Conservation (phyloP, 2,797 vertebrate genomes). For the Oreonectes daqikongensis region DNA sequence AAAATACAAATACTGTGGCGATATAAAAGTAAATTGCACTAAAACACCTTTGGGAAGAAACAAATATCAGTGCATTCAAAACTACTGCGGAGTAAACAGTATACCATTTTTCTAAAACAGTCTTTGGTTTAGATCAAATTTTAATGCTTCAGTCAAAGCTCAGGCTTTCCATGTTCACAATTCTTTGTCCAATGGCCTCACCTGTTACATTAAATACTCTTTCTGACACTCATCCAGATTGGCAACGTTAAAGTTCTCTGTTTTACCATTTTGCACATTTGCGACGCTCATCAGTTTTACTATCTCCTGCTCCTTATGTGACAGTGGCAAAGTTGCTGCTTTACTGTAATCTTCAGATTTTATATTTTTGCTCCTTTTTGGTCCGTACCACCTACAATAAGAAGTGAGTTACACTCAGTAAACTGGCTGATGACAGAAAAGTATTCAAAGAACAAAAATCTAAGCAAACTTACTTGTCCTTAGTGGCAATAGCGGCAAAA, state of each 20-base stretch:
- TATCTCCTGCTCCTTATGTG: slow-evolving; percentile 80
- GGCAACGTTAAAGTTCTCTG: slow-evolving; percentile 75
- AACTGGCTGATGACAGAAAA: neutral
- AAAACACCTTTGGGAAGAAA: neutral
- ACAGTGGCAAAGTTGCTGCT: slow-evolving; percentile 58
- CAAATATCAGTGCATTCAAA: slow-evolving; percentile 21
- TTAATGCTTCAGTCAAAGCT: neutral
- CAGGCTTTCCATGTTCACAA: neutral
- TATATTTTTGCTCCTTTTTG: slow-evolving; percentile 71
- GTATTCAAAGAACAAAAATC: neutral
- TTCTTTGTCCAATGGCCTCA: slow-evolving; percentile 47
- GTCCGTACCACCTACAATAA: slow-evolving; percentile 78
- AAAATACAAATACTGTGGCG: slow-evolving; percentile 1
- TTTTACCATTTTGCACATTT: slow-evolving; percentile 66
- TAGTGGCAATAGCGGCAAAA: slow-evolving; percentile 70
- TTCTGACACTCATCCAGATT: slow-evolving; percentile 66
- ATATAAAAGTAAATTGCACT: neutral
- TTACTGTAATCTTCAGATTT: slow-evolving; percentile 73
- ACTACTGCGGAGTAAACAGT: neutral
- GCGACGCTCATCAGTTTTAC: slow-evolving; percentile 82
- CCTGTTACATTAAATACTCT: slow-evolving; percentile 53
- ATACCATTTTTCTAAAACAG: neutral
- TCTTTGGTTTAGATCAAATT: slow-evolving; percentile 2
- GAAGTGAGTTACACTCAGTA: neutral
- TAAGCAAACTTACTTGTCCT: slow-evolving; percentile 71